Conservation (phyloP, 2,797 vertebrate species). For the Gymnocypris eckloni region DNA sequence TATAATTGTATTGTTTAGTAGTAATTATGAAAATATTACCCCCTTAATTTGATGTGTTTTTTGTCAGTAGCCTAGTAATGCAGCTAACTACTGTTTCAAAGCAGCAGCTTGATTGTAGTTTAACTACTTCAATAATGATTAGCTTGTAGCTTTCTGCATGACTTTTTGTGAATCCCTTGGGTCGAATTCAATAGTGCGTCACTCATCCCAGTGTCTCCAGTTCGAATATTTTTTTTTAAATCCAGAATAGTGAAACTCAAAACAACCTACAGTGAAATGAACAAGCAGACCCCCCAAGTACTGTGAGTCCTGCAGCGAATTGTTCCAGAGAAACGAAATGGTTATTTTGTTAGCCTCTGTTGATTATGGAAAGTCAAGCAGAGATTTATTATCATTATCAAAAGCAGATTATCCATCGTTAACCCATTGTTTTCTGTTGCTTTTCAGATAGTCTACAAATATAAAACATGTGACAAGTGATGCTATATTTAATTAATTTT, state of each 20-base stretch:
- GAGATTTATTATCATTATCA: conserved; percentile 54
- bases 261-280: conserved; percentile 26
- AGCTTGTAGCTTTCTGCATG: neutral
- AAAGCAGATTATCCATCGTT: conserved; percentile 26
- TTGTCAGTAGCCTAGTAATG: neutral
- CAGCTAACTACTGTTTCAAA: neutral
- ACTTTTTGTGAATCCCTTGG: neutral
- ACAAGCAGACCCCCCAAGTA: conserved; percentile 16
- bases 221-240: neutral
- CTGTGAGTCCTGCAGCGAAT: conserved; percentile 13
- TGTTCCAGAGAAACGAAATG: conserved; percentile 33
- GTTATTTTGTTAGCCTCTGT: conserved; percentile 41
- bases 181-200: neutral
- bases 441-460: conserved; percentile 1
- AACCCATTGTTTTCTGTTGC: conserved; percentile 5
- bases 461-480: neutral
- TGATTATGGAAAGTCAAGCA: conserved; percentile 31
- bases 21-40: neutral
- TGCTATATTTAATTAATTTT: neutral
- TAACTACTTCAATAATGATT: neutral
- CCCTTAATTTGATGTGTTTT: neutral
- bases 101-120: neutral
- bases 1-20: neutral
- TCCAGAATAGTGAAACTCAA: neutral
- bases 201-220: neutral